Base-by-base conservation (phyloP, 2,888 invertebrate genomes). In the Volucella inanis region DNA sequence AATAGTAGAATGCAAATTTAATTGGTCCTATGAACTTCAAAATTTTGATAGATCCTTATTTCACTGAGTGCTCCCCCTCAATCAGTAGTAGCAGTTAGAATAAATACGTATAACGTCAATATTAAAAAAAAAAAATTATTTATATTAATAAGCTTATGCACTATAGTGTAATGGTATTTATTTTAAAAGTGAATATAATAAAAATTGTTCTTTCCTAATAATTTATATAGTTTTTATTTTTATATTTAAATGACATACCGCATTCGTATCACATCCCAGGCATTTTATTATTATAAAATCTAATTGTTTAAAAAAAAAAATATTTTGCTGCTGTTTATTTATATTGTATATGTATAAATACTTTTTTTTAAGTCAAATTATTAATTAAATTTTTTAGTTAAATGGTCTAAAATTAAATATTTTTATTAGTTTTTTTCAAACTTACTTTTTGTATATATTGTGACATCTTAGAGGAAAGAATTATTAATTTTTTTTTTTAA, bases 241-340 rank as follows among this genome's bases (percentile, higher is more conserved):
- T 62, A 14, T 39, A n/a, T 67, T 61, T 64, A 68, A 75, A 65
- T 71, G 47, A 79, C 84, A 65, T 75, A 79, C 79, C 79, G 49
- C 50, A 71, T 79, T 76, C 75, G 54, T 84, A 84, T 84, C 84
- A 84, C 79, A 84, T 84, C 79, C 75, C 79, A 49, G 59, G 75
- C 65, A 76, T 70, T 79, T 75, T 84, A 31, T 31, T 31, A 31
- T 31, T 31, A 83, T 41, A 75, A 84, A 84, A 84, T 79, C 79
- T 79, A 84, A 49, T 43, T 64, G 15, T 59, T 71, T 55, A 71
- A 54, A 22, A 67, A 77, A 77, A 54, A 67, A 77, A 77, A 54
- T 54, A 43, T 12, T 54, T 68, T 47, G 3, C 15, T 14, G 55
- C 49, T 79, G 67, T 67, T 9, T 31, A 31, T 31, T 72, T 76